Evolutionary conservation across 2,888 invertebrate genomes (phyloP).

Genomic region (Noctua comes): DNA sequence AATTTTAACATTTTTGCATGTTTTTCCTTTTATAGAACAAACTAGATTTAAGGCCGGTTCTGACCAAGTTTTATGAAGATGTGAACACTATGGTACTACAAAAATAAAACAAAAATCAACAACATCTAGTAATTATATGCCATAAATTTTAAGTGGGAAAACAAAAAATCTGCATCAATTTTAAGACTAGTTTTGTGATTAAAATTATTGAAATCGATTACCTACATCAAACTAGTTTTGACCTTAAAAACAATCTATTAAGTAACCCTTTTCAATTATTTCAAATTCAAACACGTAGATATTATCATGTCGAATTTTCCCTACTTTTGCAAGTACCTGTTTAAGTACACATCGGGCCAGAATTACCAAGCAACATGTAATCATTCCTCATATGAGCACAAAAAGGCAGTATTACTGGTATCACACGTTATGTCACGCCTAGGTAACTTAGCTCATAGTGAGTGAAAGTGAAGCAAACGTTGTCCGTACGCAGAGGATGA

Average conservation of each 20-base stretch:
- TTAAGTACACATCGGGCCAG: constrained; percentile 14
- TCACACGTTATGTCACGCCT: constrained; percentile 62
- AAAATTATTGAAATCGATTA: neutral
- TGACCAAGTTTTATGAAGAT: constrained; percentile 2
- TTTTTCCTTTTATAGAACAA: constrained; percentile 34
- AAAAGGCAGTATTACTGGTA: constrained; percentile 51
- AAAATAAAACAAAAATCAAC: constrained; percentile 32
- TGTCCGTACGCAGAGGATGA: constrained; percentile 67
- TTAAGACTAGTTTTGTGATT: neutral
- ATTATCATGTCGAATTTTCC: neutral
- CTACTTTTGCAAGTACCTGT: neutral
- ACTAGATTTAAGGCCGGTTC: constrained; percentile 29
- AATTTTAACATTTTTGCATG: neutral
- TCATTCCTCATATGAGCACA: constrained; percentile 19
- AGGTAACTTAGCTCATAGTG: constrained; percentile 67
- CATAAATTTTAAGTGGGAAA: constrained; percentile 1
- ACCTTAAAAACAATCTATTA: neutral
- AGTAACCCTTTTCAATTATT: neutral
- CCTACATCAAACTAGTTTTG: neutral
- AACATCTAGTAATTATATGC: constrained; percentile 18
- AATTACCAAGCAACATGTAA: constrained; percentile 14
- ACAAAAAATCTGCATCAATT: neutral
- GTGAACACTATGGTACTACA: constrained; percentile 1
- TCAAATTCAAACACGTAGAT: neutral
- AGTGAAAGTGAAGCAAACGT: constrained; percentile 77